Evolutionary conservation across 2,113 vertebrate genomes (phyloP), one percentile per base, ranked within the genome.

Genomic region (Indri indri): DNA sequence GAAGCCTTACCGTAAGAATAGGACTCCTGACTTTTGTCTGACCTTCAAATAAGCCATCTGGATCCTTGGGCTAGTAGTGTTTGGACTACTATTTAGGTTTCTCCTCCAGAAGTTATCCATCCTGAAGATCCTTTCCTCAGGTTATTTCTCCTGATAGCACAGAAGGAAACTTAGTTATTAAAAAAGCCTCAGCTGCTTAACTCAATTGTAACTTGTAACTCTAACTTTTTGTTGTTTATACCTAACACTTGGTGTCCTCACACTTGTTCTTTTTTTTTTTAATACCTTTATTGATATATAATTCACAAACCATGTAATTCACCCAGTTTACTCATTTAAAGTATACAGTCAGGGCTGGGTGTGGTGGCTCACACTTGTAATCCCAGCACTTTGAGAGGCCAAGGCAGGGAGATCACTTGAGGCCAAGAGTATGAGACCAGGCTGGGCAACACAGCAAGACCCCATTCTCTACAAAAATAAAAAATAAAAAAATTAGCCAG

Each of bases 161-260:
- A 81, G 52, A 92, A 87, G 70, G 45, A 85, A 94, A 47, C 52
- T 77, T 87, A 70, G n/a, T 82, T 97, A 90, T 87, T 65, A 59
- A 42, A 93, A 93, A 92, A 87, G 65, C 13, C 37, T 42, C 25
- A 91, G n/a, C 27, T 91, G 65, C 37, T 94, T 95, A 88, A 74
- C 30, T 85, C 82, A 73, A 0, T 86, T 85, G 25, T 80, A 70
- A 68, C 37, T 45, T 82, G 18, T 54, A 92, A 87, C n/a, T 76
- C 23, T 37, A 77, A 22, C 11, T 86, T 65, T 76, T 90, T 42
- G 34, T 76, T 94, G 40, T 90, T 73, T 77, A 47, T 50, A 47
- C 42, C 37, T 81, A 92, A 74, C 32, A 88, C 6, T 91, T 95
- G 76, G 50, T 71, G n/a, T 71, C 54, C 25, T 32, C 54, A 88